A percentile compares a stretch with the other conserved stretches of the same genome.
Evolutionary conservation across 92 coral and sea anemone genomes (phyloP).

Genomic region (Epizoanthus scotinus): DNA sequence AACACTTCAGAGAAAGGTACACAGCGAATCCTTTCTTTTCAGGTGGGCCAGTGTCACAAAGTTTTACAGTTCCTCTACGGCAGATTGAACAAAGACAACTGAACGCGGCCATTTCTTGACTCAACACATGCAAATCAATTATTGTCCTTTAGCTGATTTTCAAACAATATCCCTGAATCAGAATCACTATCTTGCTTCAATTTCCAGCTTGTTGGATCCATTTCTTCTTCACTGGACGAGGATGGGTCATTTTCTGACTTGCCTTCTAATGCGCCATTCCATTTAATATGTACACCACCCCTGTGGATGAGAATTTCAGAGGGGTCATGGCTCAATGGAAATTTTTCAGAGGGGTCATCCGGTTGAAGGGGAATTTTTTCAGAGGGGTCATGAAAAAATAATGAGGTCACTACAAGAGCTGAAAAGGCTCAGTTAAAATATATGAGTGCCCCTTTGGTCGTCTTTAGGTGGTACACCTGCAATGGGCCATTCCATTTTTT

Average conservation of each 20-base stretch:
- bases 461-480: too few species aligned
- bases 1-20: conserved; percentile 1
- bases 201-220: conserved; percentile 6
- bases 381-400: too few species aligned
- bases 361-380: too few species aligned
- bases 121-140: neutral
- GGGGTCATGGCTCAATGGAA: too few species aligned
- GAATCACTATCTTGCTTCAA: neutral
- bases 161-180: neutral
- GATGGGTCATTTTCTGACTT: neutral
- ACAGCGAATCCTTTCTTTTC: neutral
- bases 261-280: neutral
- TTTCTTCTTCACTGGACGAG: conserved; percentile 9
- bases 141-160: conserved; percentile 13
- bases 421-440: too few species aligned
- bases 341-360: too few species aligned
- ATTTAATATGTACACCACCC: too few species aligned
- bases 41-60: conserved; percentile 8
- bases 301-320: too few species aligned
- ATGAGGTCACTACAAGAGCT: too few species aligned
- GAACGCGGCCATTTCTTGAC: conserved; percentile 1
- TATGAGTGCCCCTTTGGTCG: too few species aligned
- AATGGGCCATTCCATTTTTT: too few species aligned
- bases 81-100: conserved; percentile 3
- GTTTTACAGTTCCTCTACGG: conserved; percentile 4